A percentile compares a stretch with the other conserved stretches of the same genome.
phyloP scores from a whole-genome alignment of 2,888 invertebrate genomes.

The Aporophyla lueneburgensis region DNA sequence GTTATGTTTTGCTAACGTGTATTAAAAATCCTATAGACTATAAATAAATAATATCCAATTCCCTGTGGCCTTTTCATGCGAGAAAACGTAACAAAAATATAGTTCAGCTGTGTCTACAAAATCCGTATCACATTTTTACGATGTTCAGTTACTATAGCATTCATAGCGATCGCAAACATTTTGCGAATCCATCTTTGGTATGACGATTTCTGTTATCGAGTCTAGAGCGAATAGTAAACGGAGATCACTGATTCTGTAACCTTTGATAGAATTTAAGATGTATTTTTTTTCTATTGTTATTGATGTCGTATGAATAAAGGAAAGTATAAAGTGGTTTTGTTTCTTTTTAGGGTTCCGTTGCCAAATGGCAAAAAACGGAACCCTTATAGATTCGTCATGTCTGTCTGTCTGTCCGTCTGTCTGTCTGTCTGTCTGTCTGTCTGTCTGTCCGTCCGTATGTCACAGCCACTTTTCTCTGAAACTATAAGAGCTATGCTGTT shows the following conservation, averaged over 20 bases:
- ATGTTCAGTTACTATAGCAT: constrained; percentile 56
- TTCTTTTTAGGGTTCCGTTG: too few species aligned
- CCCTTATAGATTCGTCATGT: too few species aligned
- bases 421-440: too few species aligned
- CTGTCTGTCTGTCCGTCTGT: too few species aligned
- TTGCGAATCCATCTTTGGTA: constrained; percentile 52
- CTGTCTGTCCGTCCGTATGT: too few species aligned
- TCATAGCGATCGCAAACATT: constrained; percentile 60
- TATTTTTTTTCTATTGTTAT: constrained; percentile 18
- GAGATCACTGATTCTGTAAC: constrained; percentile 47
- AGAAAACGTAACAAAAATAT: constrained; percentile 33
- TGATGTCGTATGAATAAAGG: neutral
- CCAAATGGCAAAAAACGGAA: too few species aligned
- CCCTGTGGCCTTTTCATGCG: constrained; percentile 20
- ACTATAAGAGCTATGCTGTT: too few species aligned
- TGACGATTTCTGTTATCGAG: constrained; percentile 55
- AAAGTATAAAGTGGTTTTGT: constrained; percentile 1
- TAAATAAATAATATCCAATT: constrained; percentile 25
- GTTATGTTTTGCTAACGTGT: neutral
- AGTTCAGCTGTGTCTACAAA: constrained; percentile 56
- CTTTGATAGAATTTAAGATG: constrained; percentile 51
- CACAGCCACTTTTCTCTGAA: too few species aligned
- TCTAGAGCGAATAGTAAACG: constrained; percentile 57
- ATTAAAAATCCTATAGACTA: neutral
- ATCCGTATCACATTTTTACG: constrained; percentile 59